Conservation (phyloP, 2,797 vertebrate species). For the Gallirallus australis region DNA sequence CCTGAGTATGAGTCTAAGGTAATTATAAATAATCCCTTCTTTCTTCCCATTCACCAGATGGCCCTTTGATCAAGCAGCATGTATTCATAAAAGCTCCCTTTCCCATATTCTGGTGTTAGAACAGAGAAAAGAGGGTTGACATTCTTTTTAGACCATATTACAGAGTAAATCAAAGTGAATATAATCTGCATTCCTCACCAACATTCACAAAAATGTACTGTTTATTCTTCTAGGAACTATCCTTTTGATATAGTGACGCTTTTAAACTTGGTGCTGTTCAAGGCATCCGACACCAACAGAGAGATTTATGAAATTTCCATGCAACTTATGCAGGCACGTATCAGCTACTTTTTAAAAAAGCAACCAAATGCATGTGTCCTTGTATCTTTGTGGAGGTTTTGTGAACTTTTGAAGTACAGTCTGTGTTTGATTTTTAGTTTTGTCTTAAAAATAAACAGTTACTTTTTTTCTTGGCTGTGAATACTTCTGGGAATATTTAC, state of each 20-base stretch:
- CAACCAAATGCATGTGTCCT: not conserved
- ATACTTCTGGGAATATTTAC: not conserved
- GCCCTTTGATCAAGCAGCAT: not conserved
- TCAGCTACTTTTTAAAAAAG: not conserved
- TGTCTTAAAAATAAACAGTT: conserved; percentile 1
- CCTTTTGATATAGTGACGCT: conserved; percentile 97
- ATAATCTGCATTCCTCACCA: conserved; percentile 5
- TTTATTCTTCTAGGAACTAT: conserved; percentile 89
- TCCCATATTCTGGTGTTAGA: not conserved
- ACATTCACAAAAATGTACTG: conserved; percentile 33
- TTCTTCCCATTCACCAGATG: conserved; percentile 26
- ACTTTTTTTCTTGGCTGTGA: not conserved
- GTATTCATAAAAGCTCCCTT: conserved; percentile 6
- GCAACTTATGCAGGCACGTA: conserved; percentile 97
- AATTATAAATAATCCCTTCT: conserved; percentile 34
- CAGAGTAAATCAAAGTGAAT: conserved; percentile 3
- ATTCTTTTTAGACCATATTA: conserved; percentile 8
- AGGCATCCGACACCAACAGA: conserved; percentile 96
- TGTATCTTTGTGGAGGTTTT: not conserved
- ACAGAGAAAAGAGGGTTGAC: conserved; percentile 3
- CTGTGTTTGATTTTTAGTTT: not conserved
- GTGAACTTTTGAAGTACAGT: not conserved
- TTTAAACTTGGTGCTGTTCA: conserved; percentile 97
- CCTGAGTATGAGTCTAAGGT: conserved; percentile 3
- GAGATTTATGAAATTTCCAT: conserved; percentile 99